Evolutionary conservation across 2,797 vertebrate genomes (phyloP).

Genomic region (Brachymystax lenok): DNA sequence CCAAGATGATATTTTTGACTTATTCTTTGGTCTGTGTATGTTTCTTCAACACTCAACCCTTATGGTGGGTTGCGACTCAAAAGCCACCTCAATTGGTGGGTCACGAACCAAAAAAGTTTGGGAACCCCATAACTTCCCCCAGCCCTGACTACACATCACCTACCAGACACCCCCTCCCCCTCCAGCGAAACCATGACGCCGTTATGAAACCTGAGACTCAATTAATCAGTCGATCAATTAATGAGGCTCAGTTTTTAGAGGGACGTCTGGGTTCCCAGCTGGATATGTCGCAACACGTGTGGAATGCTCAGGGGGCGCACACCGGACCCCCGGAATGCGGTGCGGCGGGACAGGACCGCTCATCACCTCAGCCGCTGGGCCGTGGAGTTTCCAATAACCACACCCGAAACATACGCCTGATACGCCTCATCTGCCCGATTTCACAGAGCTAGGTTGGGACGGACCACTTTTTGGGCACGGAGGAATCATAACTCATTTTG

Average conservation of each 20-base stretch:
- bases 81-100: background rate
- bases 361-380: slow-evolving; percentile 34
- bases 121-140: background rate
- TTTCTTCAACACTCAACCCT: no score
- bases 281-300: slow-evolving; percentile 68
- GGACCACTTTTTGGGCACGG: slow-evolving; percentile 15
- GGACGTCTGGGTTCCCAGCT: slow-evolving; percentile 55
- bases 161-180: background rate
- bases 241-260: slow-evolving; percentile 59
- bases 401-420: slow-evolving; percentile 32
- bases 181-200: slow-evolving; percentile 35
- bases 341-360: slow-evolving; percentile 41
- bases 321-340: slow-evolving; percentile 64
- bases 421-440: background rate
- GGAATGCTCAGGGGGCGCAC: slow-evolving; percentile 64
- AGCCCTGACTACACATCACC: slow-evolving; percentile 36
- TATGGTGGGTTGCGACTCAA: no score
- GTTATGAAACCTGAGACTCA: slow-evolving; percentile 58
- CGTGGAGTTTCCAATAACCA: slow-evolving; percentile 51
- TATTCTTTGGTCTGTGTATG: no score
- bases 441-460: background rate
- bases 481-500: background rate
- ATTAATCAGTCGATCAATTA: slow-evolving; percentile 74
- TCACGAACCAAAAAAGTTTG: no score
- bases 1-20: no score